Evolutionary conservation across 1,140 invertebrate species (phyloP).

Genomic region (Hydropsyche tenuis): DNA sequence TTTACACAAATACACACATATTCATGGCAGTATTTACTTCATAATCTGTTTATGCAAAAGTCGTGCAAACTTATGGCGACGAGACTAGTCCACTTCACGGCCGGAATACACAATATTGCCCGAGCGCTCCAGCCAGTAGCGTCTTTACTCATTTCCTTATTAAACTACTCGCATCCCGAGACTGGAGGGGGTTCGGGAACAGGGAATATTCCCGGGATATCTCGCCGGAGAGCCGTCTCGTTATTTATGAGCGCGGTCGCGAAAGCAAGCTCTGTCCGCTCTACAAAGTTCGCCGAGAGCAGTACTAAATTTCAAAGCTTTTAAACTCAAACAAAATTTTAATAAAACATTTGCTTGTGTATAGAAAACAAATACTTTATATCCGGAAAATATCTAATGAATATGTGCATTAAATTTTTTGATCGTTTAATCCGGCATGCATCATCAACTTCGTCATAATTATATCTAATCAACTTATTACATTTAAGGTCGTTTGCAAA

Average conservation of each 20-base stretch:
- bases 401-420: no score
- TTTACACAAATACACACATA: no score
- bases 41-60: slow-evolving; percentile 19
- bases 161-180: neutral
- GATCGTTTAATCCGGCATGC: no score
- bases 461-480: no score
- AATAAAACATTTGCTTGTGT: neutral
- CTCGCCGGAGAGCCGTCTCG: neutral
- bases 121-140: no score
- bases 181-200: no score
- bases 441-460: no score
- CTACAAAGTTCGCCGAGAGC: neutral
- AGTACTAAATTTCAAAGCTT: no score
- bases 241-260: neutral
- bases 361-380: no score
- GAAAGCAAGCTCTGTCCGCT: neutral
- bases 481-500: no score
- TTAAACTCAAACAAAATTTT: neutral
- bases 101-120: slow-evolving; percentile 12
- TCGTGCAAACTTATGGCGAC: neutral
- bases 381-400: no score
- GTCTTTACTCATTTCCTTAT: slow-evolving; percentile 1
- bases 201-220: no score
- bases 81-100: neutral
- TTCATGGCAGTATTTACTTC: neutral